Evolutionary conservation across 2,888 invertebrate species (phyloP), one percentile per base, ranked within the genome.

Genomic region (Melanophora roralis): DNA sequence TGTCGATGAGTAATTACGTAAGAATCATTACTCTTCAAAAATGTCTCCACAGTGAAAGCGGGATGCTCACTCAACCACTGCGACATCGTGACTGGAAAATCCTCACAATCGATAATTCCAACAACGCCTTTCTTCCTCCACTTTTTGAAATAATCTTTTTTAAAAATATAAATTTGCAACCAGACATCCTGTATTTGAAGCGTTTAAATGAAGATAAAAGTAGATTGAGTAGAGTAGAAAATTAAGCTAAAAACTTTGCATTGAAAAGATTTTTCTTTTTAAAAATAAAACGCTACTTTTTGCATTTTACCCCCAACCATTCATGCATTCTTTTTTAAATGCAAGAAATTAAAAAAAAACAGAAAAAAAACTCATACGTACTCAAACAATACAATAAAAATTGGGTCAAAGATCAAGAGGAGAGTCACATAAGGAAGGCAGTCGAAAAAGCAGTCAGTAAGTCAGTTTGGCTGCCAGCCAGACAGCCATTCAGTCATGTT

Each of bases 361-460:
- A 64, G 43, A 49, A 55, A 57, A 49, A 38, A 36, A n/a, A 67
- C 16, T 36, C 32, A 55, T 21, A 55, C 47, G 21, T 53, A 43
- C 62, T 68, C 51, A 73, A 76, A 76, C 64, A 73, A 68, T 76
- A 57, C 57, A 45, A 77, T 57, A 78, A 74, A 82, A 83, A 81
- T 83, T 83, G 71, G 82, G 82, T 83, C 81, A 82, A 81, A 83
- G 82, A 83, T 83, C 82, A 83, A 81, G 81, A 83, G 82, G 72
- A 80, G 68, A 80, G 72, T 73, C 72, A 65, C 80, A 72, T 67
- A 55, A 72, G 55, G 67, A 72, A 68, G 45, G 36, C 67, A 75
- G 27, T 27, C 27, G 27, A 27, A 27, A 6, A 5, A 27, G 55
- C 51, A 57, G 49, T 3, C 53, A 62, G 60, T 5, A 6, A 5